Evolutionary conservation across 2,888 invertebrate genomes (phyloP).

Genomic region (Lasiommata megera): DNA sequence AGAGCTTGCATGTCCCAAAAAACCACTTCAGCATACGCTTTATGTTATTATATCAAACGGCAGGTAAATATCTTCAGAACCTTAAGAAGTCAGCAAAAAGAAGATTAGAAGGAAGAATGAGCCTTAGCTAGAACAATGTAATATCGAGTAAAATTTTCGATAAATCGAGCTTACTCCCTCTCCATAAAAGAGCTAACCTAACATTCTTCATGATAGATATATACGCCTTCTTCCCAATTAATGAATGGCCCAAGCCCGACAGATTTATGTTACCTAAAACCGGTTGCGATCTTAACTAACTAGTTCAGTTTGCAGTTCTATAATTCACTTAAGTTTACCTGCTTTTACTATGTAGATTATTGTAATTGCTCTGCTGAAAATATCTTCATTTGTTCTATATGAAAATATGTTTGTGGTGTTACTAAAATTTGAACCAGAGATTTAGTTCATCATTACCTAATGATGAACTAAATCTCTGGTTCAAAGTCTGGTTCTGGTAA

Average conservation of each 20-base stretch:
- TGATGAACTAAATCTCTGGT: too few relatives aligned
- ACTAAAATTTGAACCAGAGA: too few relatives aligned
- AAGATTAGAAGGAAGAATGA: too few relatives aligned
- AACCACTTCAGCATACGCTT: too few relatives aligned
- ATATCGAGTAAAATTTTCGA: background rate
- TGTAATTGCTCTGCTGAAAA: background rate
- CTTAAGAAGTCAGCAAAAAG: too few relatives aligned
- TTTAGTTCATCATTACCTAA: too few relatives aligned
- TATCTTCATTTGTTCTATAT: background rate
- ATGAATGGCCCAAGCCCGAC: conserved; percentile 19
- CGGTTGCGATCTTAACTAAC: conserved; percentile 27
- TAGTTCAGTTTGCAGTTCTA: conserved; percentile 20
- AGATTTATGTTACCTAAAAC: conserved; percentile 26
- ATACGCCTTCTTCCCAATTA: conserved; percentile 20
- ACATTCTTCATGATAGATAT: conserved; percentile 17
- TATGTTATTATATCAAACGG: too few relatives aligned
- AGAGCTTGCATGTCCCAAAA: too few relatives aligned
- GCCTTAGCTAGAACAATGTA: too few relatives aligned
- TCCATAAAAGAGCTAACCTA: conserved; percentile 6
- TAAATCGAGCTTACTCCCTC: background rate
- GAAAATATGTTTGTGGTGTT: too few relatives aligned
- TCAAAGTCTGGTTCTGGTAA: too few relatives aligned
- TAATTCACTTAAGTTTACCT: conserved; percentile 24
- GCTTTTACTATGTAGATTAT: conserved; percentile 9
- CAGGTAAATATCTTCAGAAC: too few relatives aligned